A percentile compares a stretch with the other conserved stretches of the same genome.
These are phyloP conservation scores for Thunnus maccoyii DNA, from an alignment of 2,113 vertebrate species.

Conservation along the genomic window DNA sequence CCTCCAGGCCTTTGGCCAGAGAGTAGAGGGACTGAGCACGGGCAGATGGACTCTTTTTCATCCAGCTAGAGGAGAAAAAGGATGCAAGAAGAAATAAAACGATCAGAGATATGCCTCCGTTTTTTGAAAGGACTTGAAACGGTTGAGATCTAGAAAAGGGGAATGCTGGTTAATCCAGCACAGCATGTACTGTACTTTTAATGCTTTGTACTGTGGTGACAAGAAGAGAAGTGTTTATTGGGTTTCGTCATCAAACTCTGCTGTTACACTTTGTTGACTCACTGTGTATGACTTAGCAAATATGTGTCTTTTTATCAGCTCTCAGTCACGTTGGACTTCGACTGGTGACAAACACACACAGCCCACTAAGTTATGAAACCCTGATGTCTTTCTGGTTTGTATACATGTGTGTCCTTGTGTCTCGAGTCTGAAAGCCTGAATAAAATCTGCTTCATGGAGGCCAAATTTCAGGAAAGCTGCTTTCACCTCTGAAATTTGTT, in stretches of 20 bases:
- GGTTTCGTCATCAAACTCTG: neutral
- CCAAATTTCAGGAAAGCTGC: neutral
- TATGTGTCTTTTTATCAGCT: constrained; percentile 8
- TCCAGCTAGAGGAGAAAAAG: constrained; percentile 84
- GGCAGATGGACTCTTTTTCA: constrained; percentile 79
- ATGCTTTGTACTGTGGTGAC: neutral
- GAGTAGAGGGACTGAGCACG: constrained; percentile 87
- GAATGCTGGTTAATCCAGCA: no score
- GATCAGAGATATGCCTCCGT: no score
- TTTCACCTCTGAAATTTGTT: neutral
- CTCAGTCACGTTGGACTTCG: constrained; percentile 40
- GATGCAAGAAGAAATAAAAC: no score
- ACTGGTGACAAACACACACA: constrained; percentile 9
- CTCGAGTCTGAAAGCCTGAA: neutral
- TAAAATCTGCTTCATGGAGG: neutral
- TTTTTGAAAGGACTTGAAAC: no score
- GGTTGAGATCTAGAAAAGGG: no score
- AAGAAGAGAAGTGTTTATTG: neutral
- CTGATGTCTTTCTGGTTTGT: neutral
- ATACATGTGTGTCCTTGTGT: neutral
- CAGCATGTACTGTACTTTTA: neutral
- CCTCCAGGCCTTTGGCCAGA: constrained; percentile 86
- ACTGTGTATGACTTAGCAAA: neutral
- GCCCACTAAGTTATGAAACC: neutral
- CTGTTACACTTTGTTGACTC: neutral